A percentile compares a stretch with the other conserved stretches of the same genome.
Evolutionary conservation across 2,888 invertebrate genomes (phyloP).

Genomic region (Zelleria hepariella): DNA sequence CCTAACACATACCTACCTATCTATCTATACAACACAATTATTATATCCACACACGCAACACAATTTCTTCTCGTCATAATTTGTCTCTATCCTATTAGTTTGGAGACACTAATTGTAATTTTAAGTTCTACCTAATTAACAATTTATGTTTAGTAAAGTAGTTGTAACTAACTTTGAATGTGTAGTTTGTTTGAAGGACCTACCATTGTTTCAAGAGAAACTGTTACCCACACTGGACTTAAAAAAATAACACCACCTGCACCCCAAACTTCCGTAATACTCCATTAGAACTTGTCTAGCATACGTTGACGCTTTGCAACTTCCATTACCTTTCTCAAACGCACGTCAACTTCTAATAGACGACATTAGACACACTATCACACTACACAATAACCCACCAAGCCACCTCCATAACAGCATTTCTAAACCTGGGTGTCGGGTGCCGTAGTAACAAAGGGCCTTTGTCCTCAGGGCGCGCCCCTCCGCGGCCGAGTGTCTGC

Average conservation of each 20-base stretch:
- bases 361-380: not conserved
- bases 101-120: not conserved
- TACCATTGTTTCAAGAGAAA: not conserved
- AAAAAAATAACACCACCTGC: not conserved
- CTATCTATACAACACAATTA: too few relatives aligned
- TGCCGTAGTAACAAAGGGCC: conserved; percentile 66
- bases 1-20: conserved; percentile 35
- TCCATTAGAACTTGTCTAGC: not conserved
- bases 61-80: not conserved
- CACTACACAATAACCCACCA: not conserved
- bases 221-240: not conserved
- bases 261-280: not conserved
- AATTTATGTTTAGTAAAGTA: too few relatives aligned
- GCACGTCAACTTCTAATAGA: not conserved
- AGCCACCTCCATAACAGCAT: not conserved
- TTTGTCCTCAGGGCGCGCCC: conserved; percentile 82
- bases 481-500: conserved; percentile 86
- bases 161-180: too few relatives aligned
- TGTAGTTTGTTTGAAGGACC: too few relatives aligned
- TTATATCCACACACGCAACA: not conserved
- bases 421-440: conserved; percentile 44
- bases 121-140: not conserved
- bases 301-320: not conserved
- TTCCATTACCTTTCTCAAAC: not conserved
- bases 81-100: not conserved